Conservation (phyloP, 2,888 invertebrate genomes). For the Galeopsomyia nigrocyanea region DNA sequence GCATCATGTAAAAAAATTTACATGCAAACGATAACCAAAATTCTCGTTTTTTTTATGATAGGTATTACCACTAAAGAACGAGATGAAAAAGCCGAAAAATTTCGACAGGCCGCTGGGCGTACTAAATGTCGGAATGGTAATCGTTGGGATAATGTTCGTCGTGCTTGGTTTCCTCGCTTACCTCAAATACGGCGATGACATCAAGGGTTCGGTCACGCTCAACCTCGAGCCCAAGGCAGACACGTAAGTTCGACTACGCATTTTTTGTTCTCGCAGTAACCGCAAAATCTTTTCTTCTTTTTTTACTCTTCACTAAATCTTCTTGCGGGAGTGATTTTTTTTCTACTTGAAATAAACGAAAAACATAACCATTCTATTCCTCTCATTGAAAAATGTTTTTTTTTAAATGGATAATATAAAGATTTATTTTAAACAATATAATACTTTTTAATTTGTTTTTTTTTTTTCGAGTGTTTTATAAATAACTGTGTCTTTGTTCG, state of each 20-base stretch:
- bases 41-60: conserved; percentile 59
- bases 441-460: too few species aligned
- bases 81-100: conserved; percentile 84
- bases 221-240: conserved; percentile 76
- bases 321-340: too few species aligned
- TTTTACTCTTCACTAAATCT: too few species aligned
- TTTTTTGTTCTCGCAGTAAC: background rate
- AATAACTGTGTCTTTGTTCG: too few species aligned
- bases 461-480: too few species aligned
- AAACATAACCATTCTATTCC: too few species aligned
- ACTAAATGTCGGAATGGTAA: conserved; percentile 88
- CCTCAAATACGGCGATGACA: conserved; percentile 86
- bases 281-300: too few species aligned
- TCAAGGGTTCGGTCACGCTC: conserved; percentile 88
- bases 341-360: too few species aligned
- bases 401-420: too few species aligned
- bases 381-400: too few species aligned
- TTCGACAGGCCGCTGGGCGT: conserved; percentile 89
- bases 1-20: too few species aligned
- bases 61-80: conserved; percentile 94
- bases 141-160: conserved; percentile 84
- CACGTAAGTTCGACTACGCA: conserved; percentile 25
- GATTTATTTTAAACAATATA: too few species aligned
- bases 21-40: background rate
- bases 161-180: conserved; percentile 90